Evolutionary conservation across 2,888 invertebrate species (phyloP), one percentile per base, ranked within the genome.

Genomic region (Synanthedon formicaeformis): DNA sequence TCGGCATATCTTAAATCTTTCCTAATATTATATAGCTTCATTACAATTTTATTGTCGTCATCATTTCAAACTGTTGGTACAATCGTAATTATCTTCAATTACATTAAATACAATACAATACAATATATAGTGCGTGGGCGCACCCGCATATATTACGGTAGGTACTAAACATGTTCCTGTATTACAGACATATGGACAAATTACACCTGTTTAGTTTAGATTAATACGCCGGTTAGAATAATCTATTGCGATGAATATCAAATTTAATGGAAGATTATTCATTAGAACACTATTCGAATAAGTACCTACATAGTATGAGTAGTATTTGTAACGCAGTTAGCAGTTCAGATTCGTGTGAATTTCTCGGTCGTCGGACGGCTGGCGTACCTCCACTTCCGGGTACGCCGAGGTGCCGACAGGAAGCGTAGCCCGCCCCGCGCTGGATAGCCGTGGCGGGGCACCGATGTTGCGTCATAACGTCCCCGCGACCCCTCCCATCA

Each of bases 191-290:
- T 51, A 54, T 52, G 11, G 51, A 56, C 56, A 56, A 54, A 56
- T 56, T 56, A 54, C 52, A 54, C 53, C 51, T 56, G 52, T 45
- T 52, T 16, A 13, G 52, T 45, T 52, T 27, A 13, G 41, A 53
- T 48, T 51, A 41, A 51, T 50, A 23, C 51, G 56, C 52, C 52
- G 41, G 23, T 54, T 56, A 49, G 14, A 49, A 34, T 56, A 52
- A 54, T 40, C 50, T 45, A 54, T 54, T 56, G 45, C 13, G 14
- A 45, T 45, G 45, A 45, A 13, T 13, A 45, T 45, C 13, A 14
- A 45, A 13, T 45, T 45, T n/a, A 45, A 45, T 13, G n/a, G 45
- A 45, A 45, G 13, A 12, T 45, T 45, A n/a, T 13, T 45, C 8
- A 12, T n/a, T 13, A 45, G 5, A 13, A 45, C 14, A 45, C 45